These are phyloP conservation scores for Bedellia somnulentella DNA, from an alignment of 2,888 invertebrate species.

Conservation along the genomic window DNA sequence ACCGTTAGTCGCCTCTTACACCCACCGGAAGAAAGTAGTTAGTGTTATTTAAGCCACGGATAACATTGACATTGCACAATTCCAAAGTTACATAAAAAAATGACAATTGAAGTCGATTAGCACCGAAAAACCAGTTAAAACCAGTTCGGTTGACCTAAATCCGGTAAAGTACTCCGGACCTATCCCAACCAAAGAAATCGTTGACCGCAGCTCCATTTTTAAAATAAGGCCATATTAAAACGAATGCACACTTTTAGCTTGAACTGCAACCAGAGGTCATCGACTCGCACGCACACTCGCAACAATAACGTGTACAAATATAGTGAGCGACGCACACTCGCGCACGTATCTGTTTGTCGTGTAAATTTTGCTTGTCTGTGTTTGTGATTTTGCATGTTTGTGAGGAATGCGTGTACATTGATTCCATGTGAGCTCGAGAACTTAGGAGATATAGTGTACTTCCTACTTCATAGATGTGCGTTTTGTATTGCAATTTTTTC, in stretches of 20 bases:
- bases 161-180: conserved; percentile 32
- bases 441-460: too few species aligned
- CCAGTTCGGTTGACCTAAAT: conserved; percentile 6
- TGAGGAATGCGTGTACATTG: conserved; percentile 47
- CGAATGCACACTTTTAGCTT: conserved; percentile 60
- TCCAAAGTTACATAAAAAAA: too few species aligned
- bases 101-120: too few species aligned
- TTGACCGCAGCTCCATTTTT: conserved; percentile 48
- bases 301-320: conserved; percentile 17
- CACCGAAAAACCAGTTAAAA: conserved; percentile 21
- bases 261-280: conserved; percentile 56
- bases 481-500: too few species aligned
- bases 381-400: conserved; percentile 54
- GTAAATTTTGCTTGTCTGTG: conserved; percentile 19
- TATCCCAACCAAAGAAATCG: conserved; percentile 50
- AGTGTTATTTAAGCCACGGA: too few species aligned
- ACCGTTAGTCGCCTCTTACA: too few species aligned
- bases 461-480: too few species aligned
- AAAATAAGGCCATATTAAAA: conserved; percentile 61
- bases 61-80: too few species aligned
- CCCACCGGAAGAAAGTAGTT: too few species aligned
- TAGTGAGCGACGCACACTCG: too few species aligned
- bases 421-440: conserved; percentile 31
- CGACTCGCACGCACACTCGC: conserved; percentile 35
- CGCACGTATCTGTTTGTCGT: too few species aligned